Conservation (phyloP, 2,797 vertebrate species). For the Sandelia bainsii region DNA sequence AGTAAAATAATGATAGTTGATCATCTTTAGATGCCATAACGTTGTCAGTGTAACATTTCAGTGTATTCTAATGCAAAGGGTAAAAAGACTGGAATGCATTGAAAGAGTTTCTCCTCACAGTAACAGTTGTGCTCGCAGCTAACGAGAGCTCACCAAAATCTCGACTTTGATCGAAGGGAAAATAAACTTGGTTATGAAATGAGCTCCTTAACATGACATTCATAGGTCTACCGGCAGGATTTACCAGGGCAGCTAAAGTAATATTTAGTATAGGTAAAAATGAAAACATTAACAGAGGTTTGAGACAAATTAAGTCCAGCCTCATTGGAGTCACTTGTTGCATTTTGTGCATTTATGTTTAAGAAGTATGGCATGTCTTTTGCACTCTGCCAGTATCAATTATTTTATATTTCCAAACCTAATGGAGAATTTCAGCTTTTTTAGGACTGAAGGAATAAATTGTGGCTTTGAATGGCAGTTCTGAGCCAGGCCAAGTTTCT, state of each 20-base stretch:
- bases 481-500: conserved; percentile 37
- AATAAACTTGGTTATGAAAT: conserved; percentile 12
- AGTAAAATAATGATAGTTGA: not conserved
- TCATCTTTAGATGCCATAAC: conserved; percentile 44
- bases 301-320: conserved; percentile 23
- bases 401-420: conserved; percentile 40
- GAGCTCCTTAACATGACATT: not conserved
- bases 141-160: conserved; percentile 9
- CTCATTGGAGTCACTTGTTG: conserved; percentile 26
- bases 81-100: conserved; percentile 74
- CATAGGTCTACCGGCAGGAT: conserved; percentile 54
- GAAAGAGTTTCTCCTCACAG: conserved; percentile 38
- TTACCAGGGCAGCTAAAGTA: conserved; percentile 55
- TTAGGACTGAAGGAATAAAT: not conserved
- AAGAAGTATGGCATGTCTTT: conserved; percentile 63
- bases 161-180: conserved; percentile 3
- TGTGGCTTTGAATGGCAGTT: conserved; percentile 31
- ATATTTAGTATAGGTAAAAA: conserved; percentile 9
- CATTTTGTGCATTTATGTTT: conserved; percentile 51
- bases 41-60: conserved; percentile 45
- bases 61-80: conserved; percentile 71
- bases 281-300: conserved; percentile 17
- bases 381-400: conserved; percentile 35
- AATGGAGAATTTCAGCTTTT: not conserved
- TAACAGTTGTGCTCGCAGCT: conserved; percentile 31